These are phyloP conservation scores for Cheilosia urbana DNA, from an alignment of 2,888 invertebrate genomes.

Conservation along the genomic window DNA sequence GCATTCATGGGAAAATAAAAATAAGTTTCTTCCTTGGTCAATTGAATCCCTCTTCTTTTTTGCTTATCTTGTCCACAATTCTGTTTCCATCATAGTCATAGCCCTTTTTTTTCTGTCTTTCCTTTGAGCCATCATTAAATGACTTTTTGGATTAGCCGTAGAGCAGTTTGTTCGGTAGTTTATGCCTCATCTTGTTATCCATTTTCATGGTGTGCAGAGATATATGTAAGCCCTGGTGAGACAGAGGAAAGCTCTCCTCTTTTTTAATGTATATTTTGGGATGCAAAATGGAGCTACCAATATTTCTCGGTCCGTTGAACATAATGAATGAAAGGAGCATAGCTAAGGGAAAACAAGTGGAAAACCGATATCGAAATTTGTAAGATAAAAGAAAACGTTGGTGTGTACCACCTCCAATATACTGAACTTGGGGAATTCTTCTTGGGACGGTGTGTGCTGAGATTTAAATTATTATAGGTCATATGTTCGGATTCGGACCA, in stretches of 20 bases:
- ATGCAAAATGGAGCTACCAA: slow-evolving; percentile 63
- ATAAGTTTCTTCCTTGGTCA: slow-evolving; percentile 64
- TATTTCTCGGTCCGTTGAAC: slow-evolving; percentile 66
- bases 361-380: slow-evolving; percentile 38
- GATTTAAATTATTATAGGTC: slow-evolving; percentile 8
- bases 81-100: slow-evolving; percentile 18
- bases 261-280: slow-evolving; percentile 9
- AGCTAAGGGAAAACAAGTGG: slow-evolving; percentile 33
- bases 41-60: slow-evolving; percentile 47
- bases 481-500: neutral
- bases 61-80: slow-evolving; percentile 39
- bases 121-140: slow-evolving; percentile 64
- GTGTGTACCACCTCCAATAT: slow-evolving; percentile 1
- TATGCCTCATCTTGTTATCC: slow-evolving; percentile 61
- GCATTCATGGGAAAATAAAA: slow-evolving; percentile 41
- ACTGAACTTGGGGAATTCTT: neutral
- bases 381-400: slow-evolving; percentile 36
- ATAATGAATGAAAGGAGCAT: slow-evolving; percentile 47
- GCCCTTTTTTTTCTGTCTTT: slow-evolving; percentile 25
- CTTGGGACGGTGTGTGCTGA: neutral
- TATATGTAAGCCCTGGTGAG: slow-evolving; percentile 16
- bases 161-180: slow-evolving; percentile 61
- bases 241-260: slow-evolving; percentile 20
- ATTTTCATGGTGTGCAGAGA: slow-evolving; percentile 31
- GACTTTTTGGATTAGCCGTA: slow-evolving; percentile 61